Evolutionary conservation across 2,888 invertebrate genomes (phyloP), one percentile per base, ranked within the genome.

Genomic region (Eupithecia exiguata): DNA sequence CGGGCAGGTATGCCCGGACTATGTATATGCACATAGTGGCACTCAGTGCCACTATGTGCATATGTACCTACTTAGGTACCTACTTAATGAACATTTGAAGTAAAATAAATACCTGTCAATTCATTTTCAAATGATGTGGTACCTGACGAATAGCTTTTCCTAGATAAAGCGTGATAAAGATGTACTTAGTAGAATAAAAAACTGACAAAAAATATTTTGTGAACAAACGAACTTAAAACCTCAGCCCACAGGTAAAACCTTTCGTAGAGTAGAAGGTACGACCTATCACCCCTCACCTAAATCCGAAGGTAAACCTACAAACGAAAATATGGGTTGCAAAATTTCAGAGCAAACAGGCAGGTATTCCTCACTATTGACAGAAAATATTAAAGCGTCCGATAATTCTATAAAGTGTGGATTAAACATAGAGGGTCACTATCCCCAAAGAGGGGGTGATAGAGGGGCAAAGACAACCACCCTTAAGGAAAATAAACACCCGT

Each of bases 401-500:
- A 78, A 80, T 71, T 78, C 68, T 72, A 75, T 77, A 75, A 79
- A 77, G 76, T 75, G 75, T 35, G 77, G 78, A 79, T 80, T 80
- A 79, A 79, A 80, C 77, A 75, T 71, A 78, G 75, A 79, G 80
- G 74, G 79, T 77, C 78, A 80, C 70, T 77, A 76, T 78, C 75
- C 65, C 68, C 68, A 73, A 76, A 70, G 74, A 74, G 76, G 68
- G 68, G 70, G 58, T 12, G 25, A 21, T 43, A 69, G 49, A 65
- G 72, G 53, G 74, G 69, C 62, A 67, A 30, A 69, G 71, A 67
- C 35, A 67, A 67, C 69, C 65, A 68, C 78, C 72, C 75, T 76
- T 70, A 74, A 77, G 75, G 77, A 80, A 79, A 80, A 80, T 78
- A 80, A 80, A 80, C 80, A 80, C 76, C 78, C 78, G 77, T 78